These are phyloP conservation scores for Pristiophorus japonicus DNA, from an alignment of 2,113 vertebrate genomes.

Conservation along the genomic window DNA sequence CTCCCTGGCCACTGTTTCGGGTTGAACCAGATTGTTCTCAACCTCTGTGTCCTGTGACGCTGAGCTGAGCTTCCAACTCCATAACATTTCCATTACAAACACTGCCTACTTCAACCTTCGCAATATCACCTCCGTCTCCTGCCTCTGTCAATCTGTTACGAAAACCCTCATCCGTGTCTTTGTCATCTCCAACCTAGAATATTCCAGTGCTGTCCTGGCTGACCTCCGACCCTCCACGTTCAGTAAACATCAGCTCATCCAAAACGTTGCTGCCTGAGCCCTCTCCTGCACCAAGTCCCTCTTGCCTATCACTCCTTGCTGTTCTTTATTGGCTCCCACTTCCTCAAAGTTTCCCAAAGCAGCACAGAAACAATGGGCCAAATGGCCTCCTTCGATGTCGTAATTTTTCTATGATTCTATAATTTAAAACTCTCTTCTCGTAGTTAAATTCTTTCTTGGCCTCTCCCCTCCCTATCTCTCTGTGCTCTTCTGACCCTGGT, in stretches of 20 bases:
- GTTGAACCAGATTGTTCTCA: too few species aligned
- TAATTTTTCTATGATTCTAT: too few species aligned
- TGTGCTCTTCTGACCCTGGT: neutral
- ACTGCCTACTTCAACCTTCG: neutral
- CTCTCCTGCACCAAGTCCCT: neutral
- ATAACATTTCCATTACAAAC: neutral
- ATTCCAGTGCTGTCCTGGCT: neutral
- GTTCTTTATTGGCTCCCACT: neutral
- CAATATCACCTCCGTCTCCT: too few species aligned
- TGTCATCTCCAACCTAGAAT: neutral
- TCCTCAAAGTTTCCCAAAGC: neutral
- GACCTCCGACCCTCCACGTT: neutral
- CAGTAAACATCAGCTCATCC: neutral
- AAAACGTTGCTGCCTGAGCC: neutral
- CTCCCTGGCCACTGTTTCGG: too few species aligned
- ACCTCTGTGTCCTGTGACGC: neutral
- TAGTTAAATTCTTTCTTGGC: neutral
- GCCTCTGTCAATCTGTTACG: neutral
- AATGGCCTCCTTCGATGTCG: too few species aligned
- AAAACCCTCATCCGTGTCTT: neutral
- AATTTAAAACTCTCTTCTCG: neutral
- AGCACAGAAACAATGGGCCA: too few species aligned
- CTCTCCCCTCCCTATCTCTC: neutral
- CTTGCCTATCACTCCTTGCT: neutral
- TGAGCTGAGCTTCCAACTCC: neutral